These are phyloP conservation scores for Aix galericulata DNA, from an alignment of 2,113 vertebrate genomes.

Conservation along the genomic window DNA sequence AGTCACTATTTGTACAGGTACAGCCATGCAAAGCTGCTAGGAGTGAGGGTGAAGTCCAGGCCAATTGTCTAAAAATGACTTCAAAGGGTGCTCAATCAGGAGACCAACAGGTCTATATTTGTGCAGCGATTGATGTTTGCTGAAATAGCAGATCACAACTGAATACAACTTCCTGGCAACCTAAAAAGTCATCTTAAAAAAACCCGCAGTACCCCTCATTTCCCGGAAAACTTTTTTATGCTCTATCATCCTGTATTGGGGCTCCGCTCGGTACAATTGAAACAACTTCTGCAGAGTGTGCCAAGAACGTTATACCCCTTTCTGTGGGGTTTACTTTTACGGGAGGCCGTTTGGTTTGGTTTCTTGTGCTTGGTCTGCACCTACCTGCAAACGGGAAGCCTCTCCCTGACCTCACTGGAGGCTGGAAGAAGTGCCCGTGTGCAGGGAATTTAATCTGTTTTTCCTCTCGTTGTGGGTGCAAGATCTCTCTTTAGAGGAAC, in stretches of 20 bases:
- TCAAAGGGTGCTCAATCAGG: conserved; percentile 21
- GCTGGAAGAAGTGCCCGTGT: neutral
- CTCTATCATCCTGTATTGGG: neutral
- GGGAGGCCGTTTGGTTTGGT: neutral
- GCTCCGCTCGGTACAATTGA: neutral
- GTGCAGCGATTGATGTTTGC: conserved; percentile 50
- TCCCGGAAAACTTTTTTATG: conserved; percentile 38
- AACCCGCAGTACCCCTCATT: neutral
- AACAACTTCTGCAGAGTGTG: neutral
- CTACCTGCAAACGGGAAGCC: neutral
- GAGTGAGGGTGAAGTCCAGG: neutral
- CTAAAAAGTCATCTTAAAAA: conserved; percentile 19
- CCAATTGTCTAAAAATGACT: conserved; percentile 32
- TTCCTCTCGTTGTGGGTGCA: neutral
- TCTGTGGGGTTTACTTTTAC: neutral
- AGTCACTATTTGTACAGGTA: neutral
- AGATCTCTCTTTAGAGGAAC: neutral
- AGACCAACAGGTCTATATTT: conserved; percentile 60
- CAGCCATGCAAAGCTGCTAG: neutral
- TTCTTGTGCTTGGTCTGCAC: neutral
- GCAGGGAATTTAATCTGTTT: neutral
- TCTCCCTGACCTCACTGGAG: neutral
- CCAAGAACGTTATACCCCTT: neutral
- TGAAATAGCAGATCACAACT: conserved; percentile 36
- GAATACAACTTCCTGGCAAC: conserved; percentile 65